These are phyloP conservation scores for Callionymus lyra DNA, from an alignment of 2,113 vertebrate genomes.

Conservation along the genomic window DNA sequence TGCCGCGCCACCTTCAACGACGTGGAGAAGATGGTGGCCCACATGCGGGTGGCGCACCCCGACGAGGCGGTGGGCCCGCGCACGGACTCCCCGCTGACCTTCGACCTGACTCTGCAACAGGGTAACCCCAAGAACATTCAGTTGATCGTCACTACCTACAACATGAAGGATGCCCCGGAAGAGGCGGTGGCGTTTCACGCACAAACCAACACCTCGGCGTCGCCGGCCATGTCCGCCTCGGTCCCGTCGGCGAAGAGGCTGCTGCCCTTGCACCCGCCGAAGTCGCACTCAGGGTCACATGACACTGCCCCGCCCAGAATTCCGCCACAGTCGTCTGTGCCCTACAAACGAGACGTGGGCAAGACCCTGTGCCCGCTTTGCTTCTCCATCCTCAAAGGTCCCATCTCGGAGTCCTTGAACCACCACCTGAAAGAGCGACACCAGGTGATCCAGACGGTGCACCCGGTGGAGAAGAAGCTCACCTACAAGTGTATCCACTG, in stretches of 20 bases:
- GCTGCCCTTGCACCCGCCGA: conserved; percentile 64
- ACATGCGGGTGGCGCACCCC: conserved; percentile 88
- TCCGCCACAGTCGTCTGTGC: conserved; percentile 80
- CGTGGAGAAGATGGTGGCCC: conserved; percentile 96
- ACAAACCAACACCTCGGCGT: conserved; percentile 70
- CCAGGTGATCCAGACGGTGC: conserved; percentile 95
- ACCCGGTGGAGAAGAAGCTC: conserved; percentile 95
- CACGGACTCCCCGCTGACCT: conserved; percentile 91
- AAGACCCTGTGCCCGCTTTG: conserved; percentile 96
- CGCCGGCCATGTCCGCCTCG: conserved; percentile 62
- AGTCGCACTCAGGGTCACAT: conserved; percentile 66
- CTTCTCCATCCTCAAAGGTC: conserved; percentile 95
- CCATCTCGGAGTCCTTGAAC: conserved; percentile 90
- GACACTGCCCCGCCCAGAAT: conserved; percentile 70
- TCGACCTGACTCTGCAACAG: conserved; percentile 94
- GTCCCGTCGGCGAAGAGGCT: conserved; percentile 71
- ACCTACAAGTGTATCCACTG: conserved; percentile 99
- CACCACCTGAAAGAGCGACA: conserved; percentile 93
- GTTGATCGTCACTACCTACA: conserved; percentile 94
- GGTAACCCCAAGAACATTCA: conserved; percentile 96
- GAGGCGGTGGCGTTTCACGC: conserved; percentile 93
- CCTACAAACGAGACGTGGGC: conserved; percentile 93
- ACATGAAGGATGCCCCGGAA: conserved; percentile 88
- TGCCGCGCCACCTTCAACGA: conserved; percentile 96
- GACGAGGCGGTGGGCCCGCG: conserved; percentile 87